phyloP scores from a whole-genome alignment of 1,140 invertebrate genomes.

The Melipona quadrifasciata region DNA sequence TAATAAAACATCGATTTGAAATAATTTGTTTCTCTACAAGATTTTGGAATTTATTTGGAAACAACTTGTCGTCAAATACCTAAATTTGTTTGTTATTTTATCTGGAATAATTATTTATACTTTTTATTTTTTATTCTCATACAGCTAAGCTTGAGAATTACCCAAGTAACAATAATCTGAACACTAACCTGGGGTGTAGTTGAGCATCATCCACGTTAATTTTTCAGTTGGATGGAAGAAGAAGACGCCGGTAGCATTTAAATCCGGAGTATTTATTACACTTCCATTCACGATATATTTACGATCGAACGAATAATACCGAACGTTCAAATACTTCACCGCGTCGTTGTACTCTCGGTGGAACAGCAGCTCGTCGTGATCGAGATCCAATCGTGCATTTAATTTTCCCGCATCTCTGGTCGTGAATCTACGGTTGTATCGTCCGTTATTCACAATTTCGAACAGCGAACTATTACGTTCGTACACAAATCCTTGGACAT shows the following conservation, averaged over 20 bases:
- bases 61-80: too few relatives aligned
- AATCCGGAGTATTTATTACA: conserved; percentile 81
- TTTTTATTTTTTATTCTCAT: too few relatives aligned
- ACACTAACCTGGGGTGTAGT: conserved; percentile 84
- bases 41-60: too few relatives aligned
- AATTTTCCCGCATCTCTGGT: conserved; percentile 85
- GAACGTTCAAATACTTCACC: conserved; percentile 79
- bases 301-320: conserved; percentile 78
- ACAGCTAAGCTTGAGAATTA: too few relatives aligned
- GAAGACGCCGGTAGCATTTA: conserved; percentile 84
- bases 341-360: conserved; percentile 72
- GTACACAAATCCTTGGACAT: conserved; percentile 84
- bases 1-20: too few relatives aligned
- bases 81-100: too few relatives aligned
- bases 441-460: conserved; percentile 79
- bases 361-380: conserved; percentile 84
- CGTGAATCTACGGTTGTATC: conserved; percentile 84
- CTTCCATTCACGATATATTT: conserved; percentile 83
- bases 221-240: conserved; percentile 83
- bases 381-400: conserved; percentile 83
- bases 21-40: too few relatives aligned
- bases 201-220: conserved; percentile 83
- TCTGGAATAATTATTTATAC: too few relatives aligned
- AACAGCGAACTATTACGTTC: conserved; percentile 54
- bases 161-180: background rate